Evolutionary conservation across 1,140 invertebrate species (phyloP).

Genomic region (Sitobion miscanthi): DNA sequence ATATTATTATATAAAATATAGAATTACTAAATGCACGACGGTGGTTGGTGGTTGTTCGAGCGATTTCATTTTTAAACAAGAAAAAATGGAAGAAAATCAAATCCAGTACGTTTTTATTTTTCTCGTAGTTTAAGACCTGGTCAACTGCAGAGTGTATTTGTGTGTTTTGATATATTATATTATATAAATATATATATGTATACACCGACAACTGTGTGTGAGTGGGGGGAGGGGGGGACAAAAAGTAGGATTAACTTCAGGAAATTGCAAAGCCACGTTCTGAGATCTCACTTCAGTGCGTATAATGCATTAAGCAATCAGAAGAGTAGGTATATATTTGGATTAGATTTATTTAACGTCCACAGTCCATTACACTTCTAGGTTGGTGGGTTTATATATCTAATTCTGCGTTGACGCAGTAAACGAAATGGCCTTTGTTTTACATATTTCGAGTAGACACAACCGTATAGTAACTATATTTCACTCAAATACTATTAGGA

Average conservation of each 20-base stretch:
- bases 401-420: background rate
- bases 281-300: slow-evolving; percentile 20
- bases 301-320: background rate
- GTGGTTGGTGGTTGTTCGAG: background rate
- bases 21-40: background rate
- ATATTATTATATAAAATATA: background rate
- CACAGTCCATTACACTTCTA: background rate
- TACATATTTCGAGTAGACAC: background rate
- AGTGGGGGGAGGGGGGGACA: background rate
- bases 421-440: background rate
- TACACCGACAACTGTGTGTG: no score
- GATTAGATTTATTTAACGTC: slow-evolving; percentile 35
- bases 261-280: background rate
- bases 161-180: background rate
- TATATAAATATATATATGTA: background rate
- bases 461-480: background rate
- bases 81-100: background rate
- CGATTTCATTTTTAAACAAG: background rate
- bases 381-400: background rate
- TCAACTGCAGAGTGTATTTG: background rate
- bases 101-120: background rate
- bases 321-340: background rate
- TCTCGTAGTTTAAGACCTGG: background rate
- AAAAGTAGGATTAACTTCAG: slow-evolving; percentile 7
- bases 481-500: background rate